These are phyloP conservation scores for Zapus hudsonius DNA, from an alignment of 2,113 vertebrate genomes.

Conservation along the genomic window DNA sequence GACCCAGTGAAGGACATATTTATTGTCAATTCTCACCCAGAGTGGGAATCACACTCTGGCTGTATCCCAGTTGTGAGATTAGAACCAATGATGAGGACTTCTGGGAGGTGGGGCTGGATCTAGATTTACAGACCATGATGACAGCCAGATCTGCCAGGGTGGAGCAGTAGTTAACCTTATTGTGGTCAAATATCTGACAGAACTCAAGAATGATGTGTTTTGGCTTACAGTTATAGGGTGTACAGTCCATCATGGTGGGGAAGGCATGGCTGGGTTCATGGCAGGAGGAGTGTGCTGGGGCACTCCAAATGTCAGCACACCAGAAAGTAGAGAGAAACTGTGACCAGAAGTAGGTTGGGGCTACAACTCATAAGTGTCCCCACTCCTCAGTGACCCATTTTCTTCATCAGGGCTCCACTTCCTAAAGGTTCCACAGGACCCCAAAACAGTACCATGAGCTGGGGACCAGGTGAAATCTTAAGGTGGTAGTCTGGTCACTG, in stretches of 20 bases:
- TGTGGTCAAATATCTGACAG: too few species aligned
- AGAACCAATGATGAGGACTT: neutral
- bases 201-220: neutral
- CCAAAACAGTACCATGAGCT: neutral
- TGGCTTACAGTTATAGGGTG: neutral
- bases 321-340: neutral
- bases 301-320: neutral
- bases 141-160: neutral
- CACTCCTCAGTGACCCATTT: too few species aligned
- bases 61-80: rapidly evolving
- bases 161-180: neutral
- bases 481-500: too few species aligned
- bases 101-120: neutral
- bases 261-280: neutral
- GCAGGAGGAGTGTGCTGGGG: neutral
- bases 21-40: neutral
- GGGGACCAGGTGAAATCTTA: neutral
- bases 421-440: neutral
- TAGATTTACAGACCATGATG: rapidly evolving
- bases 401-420: neutral
- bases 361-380: too few species aligned
- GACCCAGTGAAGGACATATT: rapidly evolving
- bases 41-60: neutral
- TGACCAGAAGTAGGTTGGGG: too few species aligned
- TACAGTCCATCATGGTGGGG: neutral